Conservation (phyloP, 2,797 vertebrate species). For the Rhynchotus rufescens region DNA sequence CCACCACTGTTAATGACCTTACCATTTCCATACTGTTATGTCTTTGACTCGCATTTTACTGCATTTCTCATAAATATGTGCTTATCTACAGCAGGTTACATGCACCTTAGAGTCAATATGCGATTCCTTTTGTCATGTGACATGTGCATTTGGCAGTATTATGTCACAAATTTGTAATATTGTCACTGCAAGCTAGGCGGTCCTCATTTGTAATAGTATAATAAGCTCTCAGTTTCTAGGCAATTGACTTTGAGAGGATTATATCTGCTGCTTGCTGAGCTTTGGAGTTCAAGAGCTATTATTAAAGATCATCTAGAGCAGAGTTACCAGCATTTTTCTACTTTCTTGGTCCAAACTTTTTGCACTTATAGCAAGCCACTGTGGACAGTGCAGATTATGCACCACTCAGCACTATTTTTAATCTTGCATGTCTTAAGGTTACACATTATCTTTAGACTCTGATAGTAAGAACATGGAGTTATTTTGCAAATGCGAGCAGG, state of each 20-base stretch:
- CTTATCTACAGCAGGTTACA: not conserved
- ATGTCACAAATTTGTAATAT: not conserved
- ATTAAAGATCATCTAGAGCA: not conserved
- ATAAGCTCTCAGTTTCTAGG: not conserved
- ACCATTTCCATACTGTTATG: not conserved
- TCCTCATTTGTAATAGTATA: not conserved
- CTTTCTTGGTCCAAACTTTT: not conserved
- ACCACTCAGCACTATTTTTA: not conserved
- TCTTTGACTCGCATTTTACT: not conserved
- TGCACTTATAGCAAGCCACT: not conserved
- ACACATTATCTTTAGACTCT: not conserved
- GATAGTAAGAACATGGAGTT: not conserved
- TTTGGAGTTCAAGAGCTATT: not conserved
- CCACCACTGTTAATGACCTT: not conserved
- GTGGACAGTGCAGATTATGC: not conserved
- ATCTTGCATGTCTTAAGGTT: fast-evolving
- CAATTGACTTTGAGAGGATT: not conserved
- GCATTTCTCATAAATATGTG: not conserved
- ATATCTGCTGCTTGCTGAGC: not conserved
- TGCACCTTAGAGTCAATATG: not conserved
- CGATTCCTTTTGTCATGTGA: not conserved
- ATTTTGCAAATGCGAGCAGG: not conserved
- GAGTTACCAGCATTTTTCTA: not conserved
- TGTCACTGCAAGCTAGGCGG: not conserved
- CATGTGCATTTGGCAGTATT: not conserved